These are phyloP conservation scores for Scaeva pyrastri DNA, from an alignment of 2,888 invertebrate genomes.

Conservation along the genomic window DNA sequence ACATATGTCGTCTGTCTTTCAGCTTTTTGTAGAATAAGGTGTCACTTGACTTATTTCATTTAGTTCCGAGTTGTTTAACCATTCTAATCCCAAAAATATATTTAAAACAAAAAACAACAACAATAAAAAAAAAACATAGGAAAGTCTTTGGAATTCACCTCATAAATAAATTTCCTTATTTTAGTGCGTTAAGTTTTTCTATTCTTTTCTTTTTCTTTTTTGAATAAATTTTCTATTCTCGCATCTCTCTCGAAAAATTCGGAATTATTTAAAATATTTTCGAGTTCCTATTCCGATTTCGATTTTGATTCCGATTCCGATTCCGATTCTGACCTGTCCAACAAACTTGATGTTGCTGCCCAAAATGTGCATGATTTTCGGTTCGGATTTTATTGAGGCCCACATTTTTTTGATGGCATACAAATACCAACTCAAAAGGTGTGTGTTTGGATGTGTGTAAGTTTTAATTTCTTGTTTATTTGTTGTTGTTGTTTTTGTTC, in stretches of 20 bases:
- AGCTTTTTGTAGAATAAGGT: slow-evolving; percentile 34
- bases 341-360: slow-evolving; percentile 72
- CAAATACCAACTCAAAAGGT: not conserved
- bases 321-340: slow-evolving; percentile 75
- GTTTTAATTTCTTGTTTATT: no score
- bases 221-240: not conserved
- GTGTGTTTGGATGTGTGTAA: slow-evolving; percentile 23
- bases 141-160: slow-evolving; percentile 16
- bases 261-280: not conserved
- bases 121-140: not conserved
- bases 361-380: slow-evolving; percentile 41
- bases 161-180: slow-evolving; percentile 1
- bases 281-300: no score
- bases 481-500: not conserved
- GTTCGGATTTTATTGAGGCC: slow-evolving; percentile 31
- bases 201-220: not conserved
- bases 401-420: slow-evolving; percentile 26
- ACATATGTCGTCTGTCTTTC: slow-evolving; percentile 20
- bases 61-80: slow-evolving; percentile 35
- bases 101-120: not conserved
- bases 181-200: not conserved
- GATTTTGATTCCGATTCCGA: no score
- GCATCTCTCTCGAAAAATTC: slow-evolving; percentile 1
- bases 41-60: slow-evolving; percentile 44
- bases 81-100: slow-evolving; percentile 34